Evolutionary conservation across 2,113 vertebrate species (phyloP).

Genomic region (Mugil cephalus): DNA sequence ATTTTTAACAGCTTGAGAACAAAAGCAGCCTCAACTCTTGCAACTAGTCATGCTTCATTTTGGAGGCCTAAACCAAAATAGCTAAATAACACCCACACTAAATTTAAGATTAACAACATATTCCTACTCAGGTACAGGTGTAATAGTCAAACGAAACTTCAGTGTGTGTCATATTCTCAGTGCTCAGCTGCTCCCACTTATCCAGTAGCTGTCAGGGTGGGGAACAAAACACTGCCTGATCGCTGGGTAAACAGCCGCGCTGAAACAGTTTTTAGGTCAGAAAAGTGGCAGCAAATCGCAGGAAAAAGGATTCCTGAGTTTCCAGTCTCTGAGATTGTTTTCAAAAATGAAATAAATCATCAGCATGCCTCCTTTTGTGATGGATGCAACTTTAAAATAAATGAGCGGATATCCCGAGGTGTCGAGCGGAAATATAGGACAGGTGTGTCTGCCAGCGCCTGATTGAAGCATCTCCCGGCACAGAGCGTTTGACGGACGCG

Average conservation of each 20-base stretch:
- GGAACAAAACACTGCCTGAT: slow-evolving; percentile 11
- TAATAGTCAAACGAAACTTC: slow-evolving; percentile 11
- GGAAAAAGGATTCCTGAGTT: slow-evolving; percentile 2
- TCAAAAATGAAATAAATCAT: neutral
- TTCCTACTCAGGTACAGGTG: neutral
- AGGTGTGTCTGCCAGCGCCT: neutral
- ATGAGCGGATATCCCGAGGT: neutral
- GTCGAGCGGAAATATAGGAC: neutral
- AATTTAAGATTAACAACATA: neutral
- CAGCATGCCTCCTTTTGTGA: neutral
- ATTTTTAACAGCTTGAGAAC: too few relatives aligned
- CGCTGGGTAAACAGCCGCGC: slow-evolving; percentile 24
- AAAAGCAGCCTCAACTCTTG: too few relatives aligned
- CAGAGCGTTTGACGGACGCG: neutral
- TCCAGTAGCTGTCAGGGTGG: slow-evolving; percentile 17
- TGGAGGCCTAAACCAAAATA: too few relatives aligned
- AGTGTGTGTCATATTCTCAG: slow-evolving; percentile 2
- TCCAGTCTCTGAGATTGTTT: slow-evolving; percentile 10
- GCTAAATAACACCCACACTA: too few relatives aligned
- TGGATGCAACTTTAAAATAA: neutral
- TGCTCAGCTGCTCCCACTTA: slow-evolving; percentile 3
- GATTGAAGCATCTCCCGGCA: neutral
- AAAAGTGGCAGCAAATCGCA: slow-evolving; percentile 13
- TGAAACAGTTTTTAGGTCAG: slow-evolving; percentile 37
- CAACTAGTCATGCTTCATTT: too few relatives aligned